Conservation (phyloP, 2,888 invertebrate genomes). For the Chelonus formosanus region DNA sequence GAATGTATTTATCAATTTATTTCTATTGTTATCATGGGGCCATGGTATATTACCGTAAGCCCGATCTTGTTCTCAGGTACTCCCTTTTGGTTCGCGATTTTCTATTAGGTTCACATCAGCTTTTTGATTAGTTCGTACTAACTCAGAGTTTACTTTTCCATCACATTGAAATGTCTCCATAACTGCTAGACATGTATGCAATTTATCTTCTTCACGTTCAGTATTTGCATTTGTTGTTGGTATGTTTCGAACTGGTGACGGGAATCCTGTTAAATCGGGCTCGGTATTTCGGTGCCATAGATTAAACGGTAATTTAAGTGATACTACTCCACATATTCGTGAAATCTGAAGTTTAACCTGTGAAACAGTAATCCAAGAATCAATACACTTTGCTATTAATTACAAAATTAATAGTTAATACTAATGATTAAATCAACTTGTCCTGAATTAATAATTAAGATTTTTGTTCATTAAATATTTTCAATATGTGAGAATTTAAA, state of each 20-base stretch:
- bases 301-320: slow-evolving; percentile 82
- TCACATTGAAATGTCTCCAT: slow-evolving; percentile 16
- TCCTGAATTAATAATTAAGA: too few relatives aligned
- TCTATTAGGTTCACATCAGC: slow-evolving; percentile 57
- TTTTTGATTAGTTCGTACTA: slow-evolving; percentile 39
- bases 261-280: slow-evolving; percentile 69
- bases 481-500: too few relatives aligned
- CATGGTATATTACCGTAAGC: slow-evolving; percentile 50
- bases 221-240: slow-evolving; percentile 12
- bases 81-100: slow-evolving; percentile 50
- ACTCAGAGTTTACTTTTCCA: slow-evolving; percentile 13
- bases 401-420: too few relatives aligned
- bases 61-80: slow-evolving; percentile 58
- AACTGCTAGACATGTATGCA: slow-evolving; percentile 10
- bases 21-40: slow-evolving; percentile 27
- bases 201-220: slow-evolving; percentile 37
- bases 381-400: too few relatives aligned
- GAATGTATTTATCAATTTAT: slow-evolving; percentile 38
- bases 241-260: slow-evolving; percentile 52
- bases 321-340: slow-evolving; percentile 82
- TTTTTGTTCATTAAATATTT: too few relatives aligned
- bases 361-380: background rate
- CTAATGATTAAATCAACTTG: too few relatives aligned
- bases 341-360: slow-evolving; percentile 79
- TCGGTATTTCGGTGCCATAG: slow-evolving; percentile 78